phyloP scores from a whole-genome alignment of 2,888 invertebrate species.

The Dichetophora obliterata region DNA sequence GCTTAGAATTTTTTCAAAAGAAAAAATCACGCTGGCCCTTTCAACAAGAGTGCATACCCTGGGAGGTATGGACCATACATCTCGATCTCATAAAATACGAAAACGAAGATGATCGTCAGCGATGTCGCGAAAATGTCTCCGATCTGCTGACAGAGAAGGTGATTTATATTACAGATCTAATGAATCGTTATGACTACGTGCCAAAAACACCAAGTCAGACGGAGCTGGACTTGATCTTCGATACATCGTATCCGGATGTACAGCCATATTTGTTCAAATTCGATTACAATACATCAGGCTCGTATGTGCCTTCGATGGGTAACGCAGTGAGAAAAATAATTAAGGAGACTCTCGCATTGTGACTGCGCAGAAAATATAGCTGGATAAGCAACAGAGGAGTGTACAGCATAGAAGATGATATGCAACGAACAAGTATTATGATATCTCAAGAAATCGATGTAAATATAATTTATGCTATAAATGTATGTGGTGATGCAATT shows the following conservation, averaged over 20 bases:
- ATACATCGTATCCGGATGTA: constrained; percentile 91
- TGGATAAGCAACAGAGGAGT: constrained; percentile 34
- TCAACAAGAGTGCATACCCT: constrained; percentile 91
- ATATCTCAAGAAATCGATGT: constrained; percentile 44
- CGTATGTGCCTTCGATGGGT: constrained; percentile 84
- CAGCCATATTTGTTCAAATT: constrained; percentile 98
- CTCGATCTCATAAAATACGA: constrained; percentile 88
- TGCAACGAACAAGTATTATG: constrained; percentile 45
- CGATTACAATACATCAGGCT: constrained; percentile 84
- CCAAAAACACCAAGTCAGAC: constrained; percentile 95
- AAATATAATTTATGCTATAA: constrained; percentile 23
- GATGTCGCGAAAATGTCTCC: constrained; percentile 88
- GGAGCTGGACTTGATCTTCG: constrained; percentile 94
- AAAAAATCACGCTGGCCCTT: constrained; percentile 92
- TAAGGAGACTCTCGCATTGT: constrained; percentile 85
- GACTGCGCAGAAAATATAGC: constrained; percentile 67
- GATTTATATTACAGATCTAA: constrained; percentile 92
- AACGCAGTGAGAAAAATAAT: constrained; percentile 92
- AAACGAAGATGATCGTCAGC: constrained; percentile 88
- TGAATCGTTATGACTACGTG: constrained; percentile 96
- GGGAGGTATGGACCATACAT: constrained; percentile 98
- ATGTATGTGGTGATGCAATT: constrained; percentile 16
- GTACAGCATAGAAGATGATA: constrained; percentile 16
- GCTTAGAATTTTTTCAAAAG: constrained; percentile 94
- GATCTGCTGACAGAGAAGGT: constrained; percentile 93